Conservation (phyloP, 1,140 invertebrate genomes). For the Drosophila erecta region DNA sequence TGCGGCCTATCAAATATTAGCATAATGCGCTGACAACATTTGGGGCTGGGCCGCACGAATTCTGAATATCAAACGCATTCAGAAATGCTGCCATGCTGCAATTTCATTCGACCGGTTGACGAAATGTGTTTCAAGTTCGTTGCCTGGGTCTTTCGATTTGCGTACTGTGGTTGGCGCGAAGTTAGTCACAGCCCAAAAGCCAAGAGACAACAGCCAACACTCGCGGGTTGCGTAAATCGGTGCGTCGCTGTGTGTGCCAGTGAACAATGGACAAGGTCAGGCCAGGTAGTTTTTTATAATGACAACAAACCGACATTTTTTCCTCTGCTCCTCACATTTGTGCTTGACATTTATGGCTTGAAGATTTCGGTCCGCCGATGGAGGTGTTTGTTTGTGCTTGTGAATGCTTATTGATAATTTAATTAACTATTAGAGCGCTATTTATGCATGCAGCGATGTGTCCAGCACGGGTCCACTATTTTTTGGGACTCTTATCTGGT, state of each 20-base stretch:
- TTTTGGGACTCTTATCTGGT: conserved; percentile 5
- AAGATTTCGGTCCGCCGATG: conserved; percentile 53
- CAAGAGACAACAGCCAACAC: conserved; percentile 25
- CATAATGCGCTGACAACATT: conserved; percentile 47
- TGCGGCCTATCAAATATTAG: conserved; percentile 71
- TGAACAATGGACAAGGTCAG: conserved; percentile 82
- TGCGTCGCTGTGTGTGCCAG: conserved; percentile 45
- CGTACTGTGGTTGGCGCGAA: conserved; percentile 54
- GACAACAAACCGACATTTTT: conserved; percentile 69
- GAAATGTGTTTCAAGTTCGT: conserved; percentile 80
- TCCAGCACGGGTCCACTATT: conserved; percentile 16
- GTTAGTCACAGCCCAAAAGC: conserved; percentile 63
- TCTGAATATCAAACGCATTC: conserved; percentile 59
- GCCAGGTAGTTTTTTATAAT: conserved; percentile 77
- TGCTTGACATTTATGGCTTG: conserved; percentile 69
- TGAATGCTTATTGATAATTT: conserved; percentile 72
- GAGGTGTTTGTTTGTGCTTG: conserved; percentile 16
- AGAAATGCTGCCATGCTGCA: conserved; percentile 61
- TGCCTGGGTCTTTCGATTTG: conserved; percentile 79
- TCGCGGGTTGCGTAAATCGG: conserved; percentile 65
- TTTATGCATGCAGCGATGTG: conserved; percentile 46
- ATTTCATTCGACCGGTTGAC: conserved; percentile 50
- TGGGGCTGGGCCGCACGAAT: conserved; percentile 48
- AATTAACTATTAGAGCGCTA: conserved; percentile 72
- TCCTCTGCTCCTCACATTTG: conserved; percentile 37